Evolutionary conservation across 2,113 vertebrate species (phyloP), one percentile per base, ranked within the genome.

Genomic region (Atractosteus spatula): DNA sequence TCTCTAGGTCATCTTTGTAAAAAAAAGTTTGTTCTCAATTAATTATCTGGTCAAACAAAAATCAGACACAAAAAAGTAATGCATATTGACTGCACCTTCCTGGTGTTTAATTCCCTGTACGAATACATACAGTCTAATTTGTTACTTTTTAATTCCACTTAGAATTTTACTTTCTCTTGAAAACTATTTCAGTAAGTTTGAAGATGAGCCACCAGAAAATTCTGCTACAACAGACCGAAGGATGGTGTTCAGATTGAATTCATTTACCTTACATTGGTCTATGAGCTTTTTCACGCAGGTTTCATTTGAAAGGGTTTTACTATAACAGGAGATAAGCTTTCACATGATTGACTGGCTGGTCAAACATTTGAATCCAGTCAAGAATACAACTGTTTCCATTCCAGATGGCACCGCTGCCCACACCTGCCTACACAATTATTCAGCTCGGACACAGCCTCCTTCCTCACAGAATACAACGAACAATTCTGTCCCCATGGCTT

Each of bases 391-490:
- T 4, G 44, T 56, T 68, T 62, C 8, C 13, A 42, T 54, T 71
- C 7, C 71, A 85, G 80, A 64, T 66, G 54, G 45, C 63, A 74
- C 29, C 56, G 17, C n/a, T 56, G 4, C 2, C 1, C 7, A 3
- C 1, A 13, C 29, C 56, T 1, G 10, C 13, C 51, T 8, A 29
- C 63, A n/a, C 55, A 14, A 7, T 8, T 41, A 41, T 41, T 8
- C 57, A 70, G 17, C 11, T 17, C 57, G 7, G 10, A 51, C 3
- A n/a, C 11, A 12, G 0, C 8, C 29, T 1, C 41, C 63, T 72
- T 71, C 63, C 67, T 55, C 69, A 86, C 84, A 2, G 77, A 82
- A 73, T 84, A 87, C 71, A 77, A 73, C 72, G 79, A 78, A 1
- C 77, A 44, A 56, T 87, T 77, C 71, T 29, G 42, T 0, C 56